Evolutionary conservation across 2,888 invertebrate species (phyloP), one percentile per base, ranked within the genome.

Genomic region (Agonopterix subpropinquella): DNA sequence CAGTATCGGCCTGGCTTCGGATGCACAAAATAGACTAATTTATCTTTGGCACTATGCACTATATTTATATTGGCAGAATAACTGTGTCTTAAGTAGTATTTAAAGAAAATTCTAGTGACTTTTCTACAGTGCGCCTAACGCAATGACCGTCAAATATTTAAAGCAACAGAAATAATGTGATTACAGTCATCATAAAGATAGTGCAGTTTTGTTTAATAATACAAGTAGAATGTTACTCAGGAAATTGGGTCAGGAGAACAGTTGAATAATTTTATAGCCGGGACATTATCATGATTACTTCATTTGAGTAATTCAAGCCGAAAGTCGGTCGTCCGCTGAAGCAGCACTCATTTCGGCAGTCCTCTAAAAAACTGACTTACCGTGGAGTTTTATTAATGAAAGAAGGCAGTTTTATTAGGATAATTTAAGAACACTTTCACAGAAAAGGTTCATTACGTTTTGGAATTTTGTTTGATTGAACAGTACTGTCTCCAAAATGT

Each of bases 221-320:
- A n/a, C n/a, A n/a, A n/a, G n/a, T n/a, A n/a, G n/a, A n/a, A 28
- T 28, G 2, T 7, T 28, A 28, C 28, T 28, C 11, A 10, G 11
- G 18, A 44, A 52, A 52, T 43, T 44, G 43, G 53, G 51, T 53
- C 46, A 52, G 46, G 46, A 44, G 41, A 15, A 15, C 45, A 36
- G 43, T 48, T 51, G 47, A 50, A 55, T 49, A 54, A 51, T 56
- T 57, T 55, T 53, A 56, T 47, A 45, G 42, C 28, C 43, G 36
- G 36, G 42, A 49, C 49, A 52, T 58, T 55, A 53, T 51, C 55
- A 53, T 55, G 51, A 56, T 55, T 47, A 50, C 52, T 53, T 53
- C 44, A 50, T 51, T 58, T 53, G 47, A 49, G 44, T 52, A 39
- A 49, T 42, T 44, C 15, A 9, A 18, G 36, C 36, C 35, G 28